Base-by-base conservation (phyloP, 2,888 invertebrate genomes). In the Halictus ligatus region DNA sequence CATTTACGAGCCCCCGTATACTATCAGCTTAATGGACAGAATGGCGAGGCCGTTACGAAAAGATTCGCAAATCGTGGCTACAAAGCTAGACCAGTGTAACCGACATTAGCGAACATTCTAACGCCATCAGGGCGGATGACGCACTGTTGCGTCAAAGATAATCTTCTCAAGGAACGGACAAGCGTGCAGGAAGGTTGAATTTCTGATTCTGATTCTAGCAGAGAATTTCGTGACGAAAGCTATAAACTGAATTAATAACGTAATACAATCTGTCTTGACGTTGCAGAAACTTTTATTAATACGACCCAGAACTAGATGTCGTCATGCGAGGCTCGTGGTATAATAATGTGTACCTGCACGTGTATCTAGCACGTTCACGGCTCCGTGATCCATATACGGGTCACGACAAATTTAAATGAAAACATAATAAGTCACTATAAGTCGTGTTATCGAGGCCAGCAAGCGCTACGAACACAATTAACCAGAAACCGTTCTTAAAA, bases 301-400 rank as follows among this genome's bases (percentile, higher is more conserved):
- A n/a, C 58, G 58, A n/a, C n/a, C 4, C 12, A 58, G 58, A 58
- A n/a, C 12, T n/a, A 12, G 12, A 4, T n/a, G 58, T 12, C n/a
- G 58, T n/a, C 58, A 58, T n/a, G 58, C 58, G 58, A 58, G n/a
- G 10, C 58, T 58, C n/a, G 58, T n/a, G n/a, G 58, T 58, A n/a
- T 10, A n/a, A 58, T 58, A 58, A 58, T 58, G 58, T n/a, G 3
- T 58, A 12, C 58, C 4, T 21, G 58, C n/a, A n/a, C n/a, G n/a
- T n/a, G n/a, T n/a, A 58, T 58, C 10, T n/a, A n/a, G 3, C n/a
- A n/a, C n/a, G 58, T 58, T 58, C n/a, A n/a, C n/a, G 10, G n/a
- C n/a, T 58, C n/a, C 3, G 58, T 58, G 58, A 21, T 58, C 10
- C 58, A 10, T 58, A 58, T 58, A 54, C n/a, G n/a, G n/a, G 58